These are phyloP conservation scores for Varanus salvator DNA, from an alignment of 2,113 vertebrate species.

Conservation along the genomic window DNA sequence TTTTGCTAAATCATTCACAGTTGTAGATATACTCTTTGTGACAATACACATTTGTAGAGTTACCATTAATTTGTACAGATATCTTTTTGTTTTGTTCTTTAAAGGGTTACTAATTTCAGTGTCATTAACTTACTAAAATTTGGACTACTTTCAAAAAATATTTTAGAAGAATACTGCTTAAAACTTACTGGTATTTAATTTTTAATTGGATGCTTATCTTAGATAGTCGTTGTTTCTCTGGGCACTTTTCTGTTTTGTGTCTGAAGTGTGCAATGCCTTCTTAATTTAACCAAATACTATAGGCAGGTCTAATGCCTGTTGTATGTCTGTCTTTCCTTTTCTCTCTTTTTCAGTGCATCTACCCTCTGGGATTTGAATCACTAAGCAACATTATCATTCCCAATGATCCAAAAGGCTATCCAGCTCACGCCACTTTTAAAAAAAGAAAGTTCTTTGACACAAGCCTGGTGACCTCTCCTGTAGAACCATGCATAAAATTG, in stretches of 20 bases:
- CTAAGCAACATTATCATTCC: constrained; percentile 84
- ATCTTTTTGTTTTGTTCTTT: too few species aligned
- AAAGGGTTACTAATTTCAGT: not conserved
- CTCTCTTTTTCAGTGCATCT: constrained; percentile 86
- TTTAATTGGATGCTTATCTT: not conserved
- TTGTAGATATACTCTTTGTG: not conserved
- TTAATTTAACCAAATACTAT: not conserved
- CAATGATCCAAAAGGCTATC: constrained; percentile 67
- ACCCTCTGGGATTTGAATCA: constrained; percentile 88
- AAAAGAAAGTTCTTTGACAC: constrained; percentile 78
- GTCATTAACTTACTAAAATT: not conserved
- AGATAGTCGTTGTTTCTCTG: not conserved
- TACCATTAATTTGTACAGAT: not conserved
- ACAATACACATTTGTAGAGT: not conserved
- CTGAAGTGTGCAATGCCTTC: not conserved
- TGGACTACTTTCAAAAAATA: not conserved
- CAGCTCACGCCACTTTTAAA: constrained; percentile 50
- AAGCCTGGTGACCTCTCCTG: constrained; percentile 43
- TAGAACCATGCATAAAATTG: constrained; percentile 70
- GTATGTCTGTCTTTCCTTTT: not conserved
- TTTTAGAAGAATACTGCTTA: not conserved
- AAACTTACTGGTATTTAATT: not conserved
- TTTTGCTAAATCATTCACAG: not conserved
- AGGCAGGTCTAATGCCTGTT: not conserved
- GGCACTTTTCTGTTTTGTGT: not conserved